These are phyloP conservation scores for Micrasema longulum DNA, from an alignment of 1,140 invertebrate genomes.

Conservation along the genomic window DNA sequence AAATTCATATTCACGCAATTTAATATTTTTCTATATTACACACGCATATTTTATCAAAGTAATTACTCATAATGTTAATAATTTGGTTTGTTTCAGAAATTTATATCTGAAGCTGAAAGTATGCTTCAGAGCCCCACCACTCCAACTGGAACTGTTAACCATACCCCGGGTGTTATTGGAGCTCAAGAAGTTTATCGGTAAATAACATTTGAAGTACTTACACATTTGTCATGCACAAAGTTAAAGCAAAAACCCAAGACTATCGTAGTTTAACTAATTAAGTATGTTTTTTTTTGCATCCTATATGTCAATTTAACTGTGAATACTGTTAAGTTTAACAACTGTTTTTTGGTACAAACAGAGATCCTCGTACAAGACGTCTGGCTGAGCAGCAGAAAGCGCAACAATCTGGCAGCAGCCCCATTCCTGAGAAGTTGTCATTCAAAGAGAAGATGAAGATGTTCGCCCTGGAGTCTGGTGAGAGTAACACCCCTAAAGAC, in stretches of 20 bases:
- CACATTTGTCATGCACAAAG: no score
- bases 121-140: slow-evolving; percentile 80
- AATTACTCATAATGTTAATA: no score
- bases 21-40: no score
- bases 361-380: slow-evolving; percentile 85
- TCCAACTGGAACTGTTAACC: slow-evolving; percentile 68
- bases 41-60: no score
- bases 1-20: no score
- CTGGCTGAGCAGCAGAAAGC: slow-evolving; percentile 82
- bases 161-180: slow-evolving; percentile 92
- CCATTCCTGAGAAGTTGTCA: slow-evolving; percentile 89
- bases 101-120: slow-evolving; percentile 83
- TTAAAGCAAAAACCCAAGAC: no score
- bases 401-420: slow-evolving; percentile 71
- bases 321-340: no score
- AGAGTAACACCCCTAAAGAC: slow-evolving; percentile 87
- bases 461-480: slow-evolving; percentile 94
- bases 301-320: no score
- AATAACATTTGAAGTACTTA: no score
- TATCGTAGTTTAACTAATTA: no score
- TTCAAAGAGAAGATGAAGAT: slow-evolving; percentile 98
- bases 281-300: no score
- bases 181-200: slow-evolving; percentile 93
- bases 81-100: slow-evolving; percentile 72
- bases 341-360: no score